Conservation (phyloP, 37 sponge, comb jelly and placozoan genomes). For the Geodia barretti region DNA sequence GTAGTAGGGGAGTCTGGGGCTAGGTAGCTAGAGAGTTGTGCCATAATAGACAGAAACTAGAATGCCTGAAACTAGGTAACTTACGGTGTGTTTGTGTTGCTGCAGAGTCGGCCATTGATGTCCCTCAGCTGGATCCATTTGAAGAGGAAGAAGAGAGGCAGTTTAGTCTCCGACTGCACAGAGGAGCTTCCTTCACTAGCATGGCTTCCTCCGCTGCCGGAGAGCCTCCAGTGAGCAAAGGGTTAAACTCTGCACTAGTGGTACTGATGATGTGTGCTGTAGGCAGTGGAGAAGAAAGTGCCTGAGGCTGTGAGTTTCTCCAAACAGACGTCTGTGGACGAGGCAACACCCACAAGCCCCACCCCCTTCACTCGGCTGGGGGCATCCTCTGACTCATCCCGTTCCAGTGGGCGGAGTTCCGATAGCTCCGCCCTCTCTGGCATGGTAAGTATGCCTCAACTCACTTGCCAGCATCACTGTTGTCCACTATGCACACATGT, state of each 20-base stretch:
- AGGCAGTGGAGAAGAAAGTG: background rate
- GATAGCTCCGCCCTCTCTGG: slow-evolving; percentile 9
- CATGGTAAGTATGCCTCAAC: slow-evolving; percentile 1
- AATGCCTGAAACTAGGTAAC: too few relatives aligned
- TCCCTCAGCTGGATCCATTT: slow-evolving; percentile 3
- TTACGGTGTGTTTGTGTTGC: too few relatives aligned
- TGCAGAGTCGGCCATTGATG: background rate
- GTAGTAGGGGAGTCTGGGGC: too few relatives aligned
- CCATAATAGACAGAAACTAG: too few relatives aligned
- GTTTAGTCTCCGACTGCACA: background rate
- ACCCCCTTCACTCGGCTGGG: background rate
- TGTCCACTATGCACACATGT: too few relatives aligned
- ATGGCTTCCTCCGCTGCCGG: background rate
- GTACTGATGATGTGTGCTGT: background rate
- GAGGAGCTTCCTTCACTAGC: background rate
- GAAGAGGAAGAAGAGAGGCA: slow-evolving; percentile 6
- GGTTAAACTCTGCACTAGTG: background rate
- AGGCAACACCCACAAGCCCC: too few relatives aligned
- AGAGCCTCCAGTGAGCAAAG: background rate
- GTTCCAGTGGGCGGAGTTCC: background rate
- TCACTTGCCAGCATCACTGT: too few relatives aligned
- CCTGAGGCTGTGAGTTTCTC: background rate
- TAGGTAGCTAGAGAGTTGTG: too few relatives aligned
- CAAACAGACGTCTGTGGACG: too few relatives aligned
- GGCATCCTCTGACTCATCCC: background rate